Conservation (phyloP, 2,113 vertebrate genomes). For the Ciconia stormi region DNA sequence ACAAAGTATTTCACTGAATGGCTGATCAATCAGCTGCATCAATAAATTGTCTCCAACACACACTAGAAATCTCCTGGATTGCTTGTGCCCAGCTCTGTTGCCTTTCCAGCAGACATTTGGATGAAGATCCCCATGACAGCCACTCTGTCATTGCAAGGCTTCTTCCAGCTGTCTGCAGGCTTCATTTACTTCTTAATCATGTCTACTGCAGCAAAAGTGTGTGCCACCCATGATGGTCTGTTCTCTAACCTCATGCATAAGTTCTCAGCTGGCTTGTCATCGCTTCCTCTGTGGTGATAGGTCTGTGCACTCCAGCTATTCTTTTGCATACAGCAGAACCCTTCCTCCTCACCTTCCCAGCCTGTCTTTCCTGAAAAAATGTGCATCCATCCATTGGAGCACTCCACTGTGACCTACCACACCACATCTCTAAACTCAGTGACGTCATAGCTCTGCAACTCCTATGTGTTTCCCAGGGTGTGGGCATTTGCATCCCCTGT, state of each 20-base stretch:
- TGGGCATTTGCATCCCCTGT: accelerated
- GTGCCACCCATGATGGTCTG: background rate
- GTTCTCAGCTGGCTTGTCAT: background rate
- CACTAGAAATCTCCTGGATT: background rate
- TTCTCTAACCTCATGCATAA: background rate
- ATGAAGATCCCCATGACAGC: background rate
- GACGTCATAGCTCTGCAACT: background rate
- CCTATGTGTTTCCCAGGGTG: background rate
- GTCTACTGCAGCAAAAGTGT: background rate
- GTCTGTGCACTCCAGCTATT: background rate
- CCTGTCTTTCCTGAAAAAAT: background rate
- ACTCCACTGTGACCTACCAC: background rate
- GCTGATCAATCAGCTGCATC: background rate
- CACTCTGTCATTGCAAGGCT: background rate
- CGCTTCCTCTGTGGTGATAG: background rate
- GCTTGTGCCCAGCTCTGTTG: background rate
- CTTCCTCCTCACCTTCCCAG: background rate
- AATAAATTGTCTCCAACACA: background rate
- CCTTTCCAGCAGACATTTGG: background rate
- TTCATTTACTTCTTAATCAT: background rate
- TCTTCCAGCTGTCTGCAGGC: background rate
- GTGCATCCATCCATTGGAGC: background rate
- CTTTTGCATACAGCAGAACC: background rate
- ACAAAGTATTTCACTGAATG: background rate
- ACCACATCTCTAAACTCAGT: background rate